Evolutionary conservation across 2,113 vertebrate species (phyloP), one percentile per base, ranked within the genome.

Genomic region (Aramus guarauna): DNA sequence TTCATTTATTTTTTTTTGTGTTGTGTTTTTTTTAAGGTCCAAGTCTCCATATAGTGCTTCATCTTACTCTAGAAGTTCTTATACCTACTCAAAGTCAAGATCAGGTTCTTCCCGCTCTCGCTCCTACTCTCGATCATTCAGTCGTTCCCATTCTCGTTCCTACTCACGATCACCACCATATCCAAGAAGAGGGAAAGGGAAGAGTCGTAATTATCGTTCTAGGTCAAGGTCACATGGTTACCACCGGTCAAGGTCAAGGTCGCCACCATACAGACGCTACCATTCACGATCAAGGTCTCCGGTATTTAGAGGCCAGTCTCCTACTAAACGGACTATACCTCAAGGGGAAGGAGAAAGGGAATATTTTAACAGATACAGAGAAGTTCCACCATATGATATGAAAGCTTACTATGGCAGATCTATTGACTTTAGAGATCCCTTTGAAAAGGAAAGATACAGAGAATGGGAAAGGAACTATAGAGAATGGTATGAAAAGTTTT

Each of bases 401-500:
- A 99, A 99, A 97, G 98, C 98, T 24, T 98, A 98, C 27, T 98
- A 98, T 9, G 98, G 97, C 45, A 97, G 99, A 36, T 97, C 69
- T 24, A 97, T 98, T 43, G 98, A 98, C 80, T 97, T 98, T 59
- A 98, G 97, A 96, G 99, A 99, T 60, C 98, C 98, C 1, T 99
- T 98, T 93, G 99, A 99, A 79, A 98, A 98, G 81, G 98, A 99
- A 37, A 97, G 98, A 7, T 99, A 99, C 91, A 96, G 98, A 80
- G 98, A 99, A 86, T 99, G 99, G 99, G 99, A 99, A 88, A 97
- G 98, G 79, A 99, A 99, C 64, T 99, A 99, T 53, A 97, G 99
- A 83, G 99, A 99, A 37, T 99, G 99, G 99, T 99, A 99, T 22
- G 99, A 99, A 47, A 99, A 99, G 89, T 99, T 99, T 36, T 99